Conservation (phyloP, 2,797 vertebrate species). For the Sphenopsis melanotis region DNA sequence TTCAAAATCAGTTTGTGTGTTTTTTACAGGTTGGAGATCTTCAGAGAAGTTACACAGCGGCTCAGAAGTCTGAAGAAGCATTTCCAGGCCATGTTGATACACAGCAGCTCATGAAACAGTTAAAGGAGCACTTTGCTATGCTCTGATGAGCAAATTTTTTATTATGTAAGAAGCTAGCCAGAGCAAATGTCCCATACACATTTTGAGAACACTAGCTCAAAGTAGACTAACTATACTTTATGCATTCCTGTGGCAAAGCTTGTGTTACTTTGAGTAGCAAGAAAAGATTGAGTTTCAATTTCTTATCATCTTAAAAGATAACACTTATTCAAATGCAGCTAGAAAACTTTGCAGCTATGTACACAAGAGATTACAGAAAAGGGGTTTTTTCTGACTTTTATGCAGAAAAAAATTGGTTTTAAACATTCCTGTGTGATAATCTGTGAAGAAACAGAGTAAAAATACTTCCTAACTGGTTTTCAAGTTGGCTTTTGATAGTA, state of each 20-base stretch:
- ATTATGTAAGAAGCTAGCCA: background rate
- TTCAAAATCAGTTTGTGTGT: background rate
- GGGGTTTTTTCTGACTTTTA: background rate
- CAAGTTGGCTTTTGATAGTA: background rate
- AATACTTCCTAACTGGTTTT: background rate
- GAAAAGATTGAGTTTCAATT: background rate
- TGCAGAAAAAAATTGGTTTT: background rate
- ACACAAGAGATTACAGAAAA: background rate
- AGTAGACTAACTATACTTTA: background rate
- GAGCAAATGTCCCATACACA: background rate
- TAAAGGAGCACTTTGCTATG: conserved; percentile 88
- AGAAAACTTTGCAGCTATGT: background rate
- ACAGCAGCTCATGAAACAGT: conserved; percentile 87
- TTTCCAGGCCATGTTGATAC: conserved; percentile 95
- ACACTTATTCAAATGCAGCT: background rate
- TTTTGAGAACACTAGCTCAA: background rate
- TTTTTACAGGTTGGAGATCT: conserved; percentile 89
- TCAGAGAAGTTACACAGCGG: conserved; percentile 91
- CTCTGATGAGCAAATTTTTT: conserved; percentile 72
- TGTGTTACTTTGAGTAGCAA: background rate
- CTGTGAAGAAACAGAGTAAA: background rate
- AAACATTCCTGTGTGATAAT: background rate
- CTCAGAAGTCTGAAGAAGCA: conserved; percentile 86
- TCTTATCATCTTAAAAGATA: background rate
- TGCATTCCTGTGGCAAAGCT: background rate